Evolutionary conservation across 2,797 vertebrate species (phyloP), one percentile per base, ranked within the genome.

Genomic region (Poecilia picta): DNA sequence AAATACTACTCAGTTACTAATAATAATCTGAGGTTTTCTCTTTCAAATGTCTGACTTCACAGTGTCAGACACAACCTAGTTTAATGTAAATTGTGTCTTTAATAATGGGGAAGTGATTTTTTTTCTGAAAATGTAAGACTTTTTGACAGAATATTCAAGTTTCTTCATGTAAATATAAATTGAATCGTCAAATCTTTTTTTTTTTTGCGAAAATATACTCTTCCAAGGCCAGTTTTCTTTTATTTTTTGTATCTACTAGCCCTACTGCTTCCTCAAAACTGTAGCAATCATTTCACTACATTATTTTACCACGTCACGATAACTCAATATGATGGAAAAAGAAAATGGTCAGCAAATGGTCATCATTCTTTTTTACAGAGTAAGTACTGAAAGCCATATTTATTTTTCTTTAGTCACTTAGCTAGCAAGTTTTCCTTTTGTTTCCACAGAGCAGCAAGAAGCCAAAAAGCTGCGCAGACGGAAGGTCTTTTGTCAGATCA

Each of bases 401-500:
- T 66, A 3, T 41, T 41, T 36, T 28, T 45, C 7, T 18, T 73
- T 39, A 7, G 53, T 11, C 20, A 16, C 25, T 57, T 66, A 20
- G 81, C 64, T 85, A 74, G 89, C 64, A 77, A 5, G 72, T 62
- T 25, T 46, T 39, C 83, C 25, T 91, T 89, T 43, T 92, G 36
- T 88, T 66, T 72, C 18, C 15, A 75, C 82, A 95, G 95, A 95
- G 88, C 93, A 76, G 20, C 88, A 85, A 83, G 90, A 91, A 81
- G 83, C 82, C 70, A 92, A 94, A 88, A 97, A 95, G 88, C 94
- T 78, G 70, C 90, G 33, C 76, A 74, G 96, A 89, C 96, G 96
- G 85, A 98, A 97, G 94, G 96, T 98, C 86, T 98, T 98, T 94
- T 99, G 98, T 91, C 98, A 97, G 94, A 99, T 99, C 90, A 98